Conservation (phyloP, 64 coral and sea anemone species). For the Stylophora pistillata region DNA sequence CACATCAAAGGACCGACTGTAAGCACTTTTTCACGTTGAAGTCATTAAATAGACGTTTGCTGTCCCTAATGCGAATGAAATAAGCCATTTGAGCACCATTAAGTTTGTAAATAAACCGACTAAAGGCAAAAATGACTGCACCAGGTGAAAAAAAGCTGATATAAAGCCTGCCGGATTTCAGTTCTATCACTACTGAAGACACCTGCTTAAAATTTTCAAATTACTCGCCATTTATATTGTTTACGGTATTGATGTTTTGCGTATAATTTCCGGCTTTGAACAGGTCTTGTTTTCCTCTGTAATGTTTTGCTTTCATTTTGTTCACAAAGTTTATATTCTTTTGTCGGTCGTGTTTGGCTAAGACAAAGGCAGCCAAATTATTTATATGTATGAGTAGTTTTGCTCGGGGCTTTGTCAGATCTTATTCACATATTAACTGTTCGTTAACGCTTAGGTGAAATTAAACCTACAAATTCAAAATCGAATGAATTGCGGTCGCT, state of each 20-base stretch:
- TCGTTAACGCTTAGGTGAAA: constrained; percentile 51
- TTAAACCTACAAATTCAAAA: constrained; percentile 7
- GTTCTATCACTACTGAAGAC: constrained; percentile 15
- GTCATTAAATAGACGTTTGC: constrained; percentile 18
- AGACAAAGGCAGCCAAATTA: constrained; percentile 23
- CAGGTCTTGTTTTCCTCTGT: constrained; percentile 26
- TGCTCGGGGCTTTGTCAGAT: constrained; percentile 11
- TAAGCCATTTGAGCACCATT: constrained; percentile 55
- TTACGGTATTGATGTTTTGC: constrained; percentile 29
- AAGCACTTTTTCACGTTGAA: constrained; percentile 1
- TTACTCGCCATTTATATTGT: constrained; percentile 48
- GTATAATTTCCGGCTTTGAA: constrained; percentile 45
- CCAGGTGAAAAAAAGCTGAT: constrained; percentile 43
- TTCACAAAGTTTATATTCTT: constrained; percentile 24
- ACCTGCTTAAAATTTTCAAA: constrained; percentile 41
- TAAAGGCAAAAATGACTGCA: constrained; percentile 38
- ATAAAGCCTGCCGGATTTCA: constrained; percentile 40
- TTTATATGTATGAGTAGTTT: constrained; percentile 29
- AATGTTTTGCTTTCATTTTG: constrained; percentile 52
- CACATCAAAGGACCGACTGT: constrained; percentile 43
- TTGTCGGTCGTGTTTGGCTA: constrained; percentile 31
- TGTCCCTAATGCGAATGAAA: constrained; percentile 43
- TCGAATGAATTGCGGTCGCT: constrained; percentile 8
- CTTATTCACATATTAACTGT: constrained; percentile 11
- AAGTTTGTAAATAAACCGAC: constrained; percentile 55